Conservation (phyloP, 2,888 invertebrate species). For the Tineola bisselliella region DNA sequence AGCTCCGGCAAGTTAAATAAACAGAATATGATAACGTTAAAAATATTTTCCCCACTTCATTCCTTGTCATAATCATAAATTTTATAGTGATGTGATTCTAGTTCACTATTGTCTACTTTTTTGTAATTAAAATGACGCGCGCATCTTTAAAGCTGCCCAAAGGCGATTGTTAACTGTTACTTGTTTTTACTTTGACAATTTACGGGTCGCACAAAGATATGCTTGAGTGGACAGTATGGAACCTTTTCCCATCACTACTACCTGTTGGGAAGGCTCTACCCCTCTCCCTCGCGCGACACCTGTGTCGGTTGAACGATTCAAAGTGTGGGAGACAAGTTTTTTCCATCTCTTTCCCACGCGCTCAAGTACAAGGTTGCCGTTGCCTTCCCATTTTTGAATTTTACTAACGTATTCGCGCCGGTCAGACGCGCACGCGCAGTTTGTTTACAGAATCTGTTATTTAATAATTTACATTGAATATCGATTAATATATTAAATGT, state of each 20-base stretch:
- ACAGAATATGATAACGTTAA: too few species aligned
- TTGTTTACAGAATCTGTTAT: not conserved
- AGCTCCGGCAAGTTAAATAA: too few species aligned
- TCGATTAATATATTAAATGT: not conserved
- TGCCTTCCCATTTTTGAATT: conserved; percentile 33
- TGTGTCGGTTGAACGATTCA: conserved; percentile 18
- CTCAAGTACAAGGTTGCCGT: conserved; percentile 17
- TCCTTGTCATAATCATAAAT: too few species aligned
- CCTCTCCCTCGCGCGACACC: conserved; percentile 20
- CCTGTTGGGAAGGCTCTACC: not conserved
- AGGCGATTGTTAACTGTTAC: too few species aligned
- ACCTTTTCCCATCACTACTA: not conserved
- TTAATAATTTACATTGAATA: not conserved
- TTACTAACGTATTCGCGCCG: conserved; percentile 36
- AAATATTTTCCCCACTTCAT: too few species aligned
- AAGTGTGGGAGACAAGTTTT: conserved; percentile 20
- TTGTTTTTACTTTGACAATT: too few species aligned
- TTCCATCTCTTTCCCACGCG: conserved; percentile 33
- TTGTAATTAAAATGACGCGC: too few species aligned
- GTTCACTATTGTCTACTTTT: too few species aligned
- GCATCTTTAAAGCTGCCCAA: too few species aligned
- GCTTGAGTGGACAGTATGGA: too few species aligned
- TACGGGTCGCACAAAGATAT: too few species aligned
- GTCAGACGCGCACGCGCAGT: conserved; percentile 25
- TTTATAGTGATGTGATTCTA: too few species aligned